Base-by-base conservation (phyloP, 2,797 vertebrate genomes). In the Graptemys geographica region DNA sequence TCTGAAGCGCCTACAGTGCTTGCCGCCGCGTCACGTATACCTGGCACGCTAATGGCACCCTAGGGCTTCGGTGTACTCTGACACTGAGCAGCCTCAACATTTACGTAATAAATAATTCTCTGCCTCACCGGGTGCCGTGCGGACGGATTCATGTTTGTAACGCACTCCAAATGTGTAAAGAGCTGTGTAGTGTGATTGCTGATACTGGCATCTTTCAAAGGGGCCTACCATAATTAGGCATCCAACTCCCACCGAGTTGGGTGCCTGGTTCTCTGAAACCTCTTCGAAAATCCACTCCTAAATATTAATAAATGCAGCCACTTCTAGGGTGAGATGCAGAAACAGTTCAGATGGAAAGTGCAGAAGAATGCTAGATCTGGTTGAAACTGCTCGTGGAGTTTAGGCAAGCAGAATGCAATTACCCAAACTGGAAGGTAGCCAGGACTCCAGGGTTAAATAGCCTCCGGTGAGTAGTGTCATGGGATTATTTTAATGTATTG, bases 281-380 rank as follows among this genome's bases (percentile, higher is more conserved):
- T 78, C 28, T 90, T 52, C 52, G 12, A 87, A 90, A 25, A 89
- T 11, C 65, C 27, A 51, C 84, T 79, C 72, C 74, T 56, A 90
- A 86, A 89, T 10, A 25, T 83, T 47, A 33, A 11, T 11, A 83
- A 83, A 90, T 72, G 69, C n/a, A 86, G 19, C 9, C 86, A 88
- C 90, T 81, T 78, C 59, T 93, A 37, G 0, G 0, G 59, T 53
- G 69, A 88, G 62, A 25, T 0, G 1, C 13, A 4, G 0, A 1
- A 88, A 18, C 21, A 59, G 65, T 6, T 80, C 80, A 94, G 56
- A 59, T 10, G 27, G 55, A 23, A 72, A 37, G n/a, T 37, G n/a
- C 65, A 72, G 65, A 37, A 72, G 72, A 44, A 44, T 12, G 23
- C 69, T 44, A 10, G 37, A 44, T 44, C 72, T 5, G 47, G 72